Evolutionary conservation across 2,888 invertebrate species (phyloP).

Genomic region (Gastrophysa polygoni): DNA sequence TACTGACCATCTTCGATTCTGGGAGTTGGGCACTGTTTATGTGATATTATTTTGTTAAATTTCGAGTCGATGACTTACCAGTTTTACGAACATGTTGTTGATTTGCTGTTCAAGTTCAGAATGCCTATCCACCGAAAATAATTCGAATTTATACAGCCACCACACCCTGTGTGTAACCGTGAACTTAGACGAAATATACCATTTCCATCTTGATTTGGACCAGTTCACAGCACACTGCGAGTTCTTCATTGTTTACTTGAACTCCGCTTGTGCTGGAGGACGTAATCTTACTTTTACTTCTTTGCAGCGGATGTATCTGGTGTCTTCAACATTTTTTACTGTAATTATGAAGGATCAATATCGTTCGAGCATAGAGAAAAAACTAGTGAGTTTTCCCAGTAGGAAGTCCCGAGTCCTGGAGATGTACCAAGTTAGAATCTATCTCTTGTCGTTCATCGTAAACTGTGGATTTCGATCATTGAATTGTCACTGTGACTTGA

Average conservation of each 20-base stretch:
- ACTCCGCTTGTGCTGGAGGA: neutral
- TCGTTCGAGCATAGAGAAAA: too few relatives aligned
- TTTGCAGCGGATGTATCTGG: neutral
- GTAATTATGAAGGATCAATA: too few relatives aligned
- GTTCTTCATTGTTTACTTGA: conserved; percentile 14
- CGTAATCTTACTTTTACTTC: conserved; percentile 11
- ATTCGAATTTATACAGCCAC: conserved; percentile 53
- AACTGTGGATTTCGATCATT: too few relatives aligned
- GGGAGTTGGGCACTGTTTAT: neutral
- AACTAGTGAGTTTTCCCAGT: too few relatives aligned
- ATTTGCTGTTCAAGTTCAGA: conserved; percentile 49
- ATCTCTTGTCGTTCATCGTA: too few relatives aligned
- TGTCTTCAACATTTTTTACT: conserved; percentile 3
- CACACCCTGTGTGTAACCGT: conserved; percentile 52
- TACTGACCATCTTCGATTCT: too few relatives aligned
- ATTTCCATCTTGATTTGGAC: conserved; percentile 17
- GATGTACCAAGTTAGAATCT: too few relatives aligned
- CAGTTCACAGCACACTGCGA: conserved; percentile 7
- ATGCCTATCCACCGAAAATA: conserved; percentile 50
- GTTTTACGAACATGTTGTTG: conserved; percentile 58
- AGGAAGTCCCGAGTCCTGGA: too few relatives aligned
- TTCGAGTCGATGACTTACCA: conserved; percentile 50
- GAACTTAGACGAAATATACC: conserved; percentile 42
- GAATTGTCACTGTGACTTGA: too few relatives aligned
- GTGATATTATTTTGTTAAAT: neutral